Evolutionary conservation across 2,797 vertebrate species (phyloP).

Genomic region (Anableps anableps): DNA sequence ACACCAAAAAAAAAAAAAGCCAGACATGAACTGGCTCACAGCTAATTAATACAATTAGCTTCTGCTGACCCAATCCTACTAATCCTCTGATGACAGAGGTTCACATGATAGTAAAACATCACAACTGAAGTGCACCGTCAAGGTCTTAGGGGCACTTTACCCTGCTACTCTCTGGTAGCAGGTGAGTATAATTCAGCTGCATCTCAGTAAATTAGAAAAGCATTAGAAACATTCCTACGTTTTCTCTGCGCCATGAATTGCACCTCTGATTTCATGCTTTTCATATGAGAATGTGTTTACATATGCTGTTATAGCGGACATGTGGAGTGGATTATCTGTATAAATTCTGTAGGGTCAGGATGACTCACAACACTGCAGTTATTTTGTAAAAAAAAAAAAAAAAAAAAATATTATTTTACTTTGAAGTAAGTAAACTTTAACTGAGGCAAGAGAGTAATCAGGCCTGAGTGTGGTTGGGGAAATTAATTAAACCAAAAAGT

Average conservation of each 20-base stretch:
- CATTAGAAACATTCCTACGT: background rate
- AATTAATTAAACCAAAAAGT: no score
- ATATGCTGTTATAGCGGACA: no score
- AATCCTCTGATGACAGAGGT: conserved; percentile 48
- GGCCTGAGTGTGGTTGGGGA: no score
- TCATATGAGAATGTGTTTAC: no score
- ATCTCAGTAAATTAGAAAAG: background rate
- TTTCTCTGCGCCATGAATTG: background rate
- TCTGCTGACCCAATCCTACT: conserved; percentile 36
- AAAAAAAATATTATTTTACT: no score
- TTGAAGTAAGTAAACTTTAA: no score
- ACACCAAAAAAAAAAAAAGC: background rate
- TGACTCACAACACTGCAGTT: no score
- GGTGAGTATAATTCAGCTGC: background rate
- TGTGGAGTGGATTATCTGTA: no score
- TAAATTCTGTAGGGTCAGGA: no score
- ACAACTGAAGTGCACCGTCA: conserved; percentile 1
- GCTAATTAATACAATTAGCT: conserved; percentile 61
- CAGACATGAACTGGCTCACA: conserved; percentile 20
- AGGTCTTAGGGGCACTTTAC: conserved; percentile 2
- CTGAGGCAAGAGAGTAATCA: no score
- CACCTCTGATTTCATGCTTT: background rate
- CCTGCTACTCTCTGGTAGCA: background rate
- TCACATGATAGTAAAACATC: conserved; percentile 42
- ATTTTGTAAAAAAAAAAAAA: no score